Percentiles rank a stretch among this genome's conserved stretches.
Conservation (phyloP, 2,797 vertebrate genomes). For the Rallus crepitans region DNA sequence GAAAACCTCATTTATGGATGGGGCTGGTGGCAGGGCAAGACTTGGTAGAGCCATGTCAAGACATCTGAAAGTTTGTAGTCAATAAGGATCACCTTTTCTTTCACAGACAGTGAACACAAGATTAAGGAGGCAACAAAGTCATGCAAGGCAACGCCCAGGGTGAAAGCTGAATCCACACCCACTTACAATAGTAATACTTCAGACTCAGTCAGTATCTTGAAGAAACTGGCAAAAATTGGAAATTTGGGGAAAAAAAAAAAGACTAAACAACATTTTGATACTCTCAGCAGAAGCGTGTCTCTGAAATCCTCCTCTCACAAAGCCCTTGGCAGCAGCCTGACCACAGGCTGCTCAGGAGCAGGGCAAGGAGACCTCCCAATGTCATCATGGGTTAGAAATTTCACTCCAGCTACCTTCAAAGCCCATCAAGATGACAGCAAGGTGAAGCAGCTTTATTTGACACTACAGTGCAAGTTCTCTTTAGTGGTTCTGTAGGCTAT, state of each 20-base stretch:
- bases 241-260: background rate
- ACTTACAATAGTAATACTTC: background rate
- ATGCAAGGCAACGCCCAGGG: fast-evolving
- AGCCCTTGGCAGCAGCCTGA: background rate
- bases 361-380: background rate
- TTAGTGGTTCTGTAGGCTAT: background rate
- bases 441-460: background rate
- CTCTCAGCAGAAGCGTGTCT: background rate
- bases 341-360: background rate
- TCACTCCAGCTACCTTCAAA: background rate
- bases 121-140: background rate
- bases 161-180: background rate
- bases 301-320: fast-evolving
- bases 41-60: background rate
- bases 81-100: background rate
- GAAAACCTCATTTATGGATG: background rate
- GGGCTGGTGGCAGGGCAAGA: background rate
- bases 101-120: background rate
- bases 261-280: background rate
- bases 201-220: background rate
- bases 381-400: background rate
- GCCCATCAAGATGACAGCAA: background rate
- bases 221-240: fast-evolving
- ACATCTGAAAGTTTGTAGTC: background rate
- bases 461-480: background rate